Conservation (phyloP, 2,113 vertebrate genomes). For the Panthera uncia region DNA sequence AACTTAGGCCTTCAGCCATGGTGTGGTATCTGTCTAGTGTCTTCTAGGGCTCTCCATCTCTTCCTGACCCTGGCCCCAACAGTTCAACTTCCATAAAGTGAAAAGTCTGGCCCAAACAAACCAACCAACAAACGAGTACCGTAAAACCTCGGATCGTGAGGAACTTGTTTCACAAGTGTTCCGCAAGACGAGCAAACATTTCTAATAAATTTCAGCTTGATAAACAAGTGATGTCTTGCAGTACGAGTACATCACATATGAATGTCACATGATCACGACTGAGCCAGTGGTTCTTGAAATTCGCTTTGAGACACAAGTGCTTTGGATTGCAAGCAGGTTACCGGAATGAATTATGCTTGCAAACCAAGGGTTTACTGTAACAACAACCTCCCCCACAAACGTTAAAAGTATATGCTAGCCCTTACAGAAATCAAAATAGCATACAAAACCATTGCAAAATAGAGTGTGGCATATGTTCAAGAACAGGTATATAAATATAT, state of each 20-base stretch:
- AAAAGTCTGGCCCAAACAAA: not conserved
- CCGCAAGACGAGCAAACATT: too few species aligned
- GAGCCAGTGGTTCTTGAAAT: too few species aligned
- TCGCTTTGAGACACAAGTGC: too few species aligned
- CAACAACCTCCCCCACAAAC: not conserved
- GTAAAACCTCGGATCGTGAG: too few species aligned
- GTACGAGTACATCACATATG: too few species aligned
- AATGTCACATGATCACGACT: too few species aligned
- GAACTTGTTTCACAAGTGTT: too few species aligned
- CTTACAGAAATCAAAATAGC: not conserved
- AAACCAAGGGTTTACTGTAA: too few species aligned
- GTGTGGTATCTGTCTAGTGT: not conserved
- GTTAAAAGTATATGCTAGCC: not conserved
- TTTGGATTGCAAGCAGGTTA: too few species aligned
- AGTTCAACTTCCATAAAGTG: not conserved
- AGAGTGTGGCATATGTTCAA: not conserved
- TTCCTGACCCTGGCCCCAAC: not conserved
- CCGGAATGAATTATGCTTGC: too few species aligned
- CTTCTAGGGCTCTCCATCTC: not conserved
- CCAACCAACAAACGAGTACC: not conserved
- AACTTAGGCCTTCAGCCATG: not conserved
- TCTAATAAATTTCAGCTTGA: too few species aligned
- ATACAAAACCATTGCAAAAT: not conserved
- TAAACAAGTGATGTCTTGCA: too few species aligned
- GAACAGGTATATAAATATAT: not conserved